phyloP scores from a whole-genome alignment of 1,140 invertebrate species.

The Batillaria attramentaria region DNA sequence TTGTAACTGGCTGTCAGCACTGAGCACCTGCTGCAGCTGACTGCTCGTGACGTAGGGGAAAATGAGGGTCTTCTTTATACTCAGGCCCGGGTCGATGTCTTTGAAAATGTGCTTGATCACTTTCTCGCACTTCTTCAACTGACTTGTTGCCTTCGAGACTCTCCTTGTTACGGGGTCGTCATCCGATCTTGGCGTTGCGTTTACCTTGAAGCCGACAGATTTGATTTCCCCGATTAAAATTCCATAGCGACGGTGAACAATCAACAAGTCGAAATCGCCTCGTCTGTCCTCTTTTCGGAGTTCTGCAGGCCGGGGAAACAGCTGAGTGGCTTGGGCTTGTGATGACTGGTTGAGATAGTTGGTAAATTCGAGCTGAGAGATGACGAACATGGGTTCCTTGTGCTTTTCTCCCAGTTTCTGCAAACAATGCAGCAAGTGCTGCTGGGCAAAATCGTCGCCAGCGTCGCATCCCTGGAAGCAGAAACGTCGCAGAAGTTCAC shows the following conservation, averaged over 20 bases:
- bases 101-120: neutral
- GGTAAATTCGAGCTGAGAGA: constrained; percentile 6
- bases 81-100: neutral
- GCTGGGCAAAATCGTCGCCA: neutral
- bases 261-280: constrained; percentile 1
- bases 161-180: neutral
- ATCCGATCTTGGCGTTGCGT: neutral
- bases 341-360: constrained; percentile 13
- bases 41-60: neutral
- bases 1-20: neutral
- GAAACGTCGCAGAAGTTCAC: too few relatives aligned
- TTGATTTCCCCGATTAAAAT: constrained; percentile 6
- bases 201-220: neutral
- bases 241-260: constrained; percentile 1
- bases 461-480: neutral
- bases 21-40: neutral
- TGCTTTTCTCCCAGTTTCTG: neutral
- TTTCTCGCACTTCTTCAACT: constrained; percentile 17
- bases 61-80: neutral
- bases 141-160: neutral
- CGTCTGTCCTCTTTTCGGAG: neutral
- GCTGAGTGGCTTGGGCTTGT: neutral
- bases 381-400: constrained; percentile 12
- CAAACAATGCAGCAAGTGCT: neutral
- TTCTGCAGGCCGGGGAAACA: neutral